Conservation (phyloP, 2,113 vertebrate species). For the Lepus americanus region DNA sequence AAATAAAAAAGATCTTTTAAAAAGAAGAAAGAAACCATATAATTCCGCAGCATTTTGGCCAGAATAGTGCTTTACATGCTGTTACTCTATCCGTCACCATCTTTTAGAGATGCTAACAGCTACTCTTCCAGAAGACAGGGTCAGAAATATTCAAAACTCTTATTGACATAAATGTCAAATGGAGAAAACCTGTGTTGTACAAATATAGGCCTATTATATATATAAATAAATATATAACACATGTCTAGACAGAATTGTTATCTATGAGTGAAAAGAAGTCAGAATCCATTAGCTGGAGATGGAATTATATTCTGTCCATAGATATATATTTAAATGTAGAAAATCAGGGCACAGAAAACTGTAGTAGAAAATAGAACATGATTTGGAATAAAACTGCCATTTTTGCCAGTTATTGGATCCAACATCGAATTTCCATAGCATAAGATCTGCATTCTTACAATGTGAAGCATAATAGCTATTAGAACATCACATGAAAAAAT, state of each 20-base stretch:
- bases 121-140: background rate
- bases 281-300: background rate
- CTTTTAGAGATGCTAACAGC: background rate
- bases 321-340: background rate
- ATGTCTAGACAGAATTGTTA: background rate
- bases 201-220: background rate
- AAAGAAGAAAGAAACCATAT: no score
- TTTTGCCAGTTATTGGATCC: background rate
- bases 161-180: background rate
- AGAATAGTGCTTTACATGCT: background rate
- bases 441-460: background rate
- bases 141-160: background rate
- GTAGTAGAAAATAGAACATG: background rate
- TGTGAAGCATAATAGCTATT: background rate
- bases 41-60: background rate
- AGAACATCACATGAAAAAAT: background rate
- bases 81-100: background rate
- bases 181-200: background rate
- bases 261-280: background rate
- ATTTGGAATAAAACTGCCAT: background rate
- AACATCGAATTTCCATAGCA: background rate
- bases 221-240: background rate
- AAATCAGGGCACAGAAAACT: background rate
- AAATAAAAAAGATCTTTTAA: no score
- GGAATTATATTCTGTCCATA: background rate